A percentile compares a stretch with the other conserved stretches of the same genome.
phyloP scores from a whole-genome alignment of 37 sponge, comb jelly and placozoan genomes.

The Diacarnus erythraeanus region DNA sequence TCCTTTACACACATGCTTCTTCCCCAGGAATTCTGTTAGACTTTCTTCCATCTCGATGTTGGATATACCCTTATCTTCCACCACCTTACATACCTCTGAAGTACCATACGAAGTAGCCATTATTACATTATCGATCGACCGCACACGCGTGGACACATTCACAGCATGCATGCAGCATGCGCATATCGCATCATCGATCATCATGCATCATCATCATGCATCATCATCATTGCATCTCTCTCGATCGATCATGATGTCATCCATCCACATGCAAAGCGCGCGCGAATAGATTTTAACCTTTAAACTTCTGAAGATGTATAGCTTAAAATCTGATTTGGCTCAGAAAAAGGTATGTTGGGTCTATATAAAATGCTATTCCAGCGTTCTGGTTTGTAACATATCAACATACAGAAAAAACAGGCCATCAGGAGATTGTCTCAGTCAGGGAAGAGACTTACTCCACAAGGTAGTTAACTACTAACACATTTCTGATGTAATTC shows the following conservation, averaged over 20 bases:
- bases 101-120: too few species aligned
- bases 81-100: neutral
- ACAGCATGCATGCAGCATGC: neutral
- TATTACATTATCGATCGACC: too few species aligned
- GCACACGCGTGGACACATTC: too few species aligned
- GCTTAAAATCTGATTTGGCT: slow-evolving; percentile 5
- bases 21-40: slow-evolving; percentile 33
- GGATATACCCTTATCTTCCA: slow-evolving; percentile 16
- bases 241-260: too few species aligned
- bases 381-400: neutral
- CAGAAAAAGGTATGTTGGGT: slow-evolving; percentile 19
- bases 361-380: neutral
- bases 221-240: too few species aligned
- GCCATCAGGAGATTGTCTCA: slow-evolving; percentile 47
- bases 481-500: neutral
- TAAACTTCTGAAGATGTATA: neutral
- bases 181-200: too few species aligned
- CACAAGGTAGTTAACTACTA: neutral
- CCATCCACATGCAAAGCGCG: neutral
- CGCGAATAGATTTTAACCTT: neutral
- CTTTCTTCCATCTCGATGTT: slow-evolving; percentile 4
- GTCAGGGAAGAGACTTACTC: neutral
- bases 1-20: slow-evolving; percentile 8
- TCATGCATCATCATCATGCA: too few species aligned
- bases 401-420: slow-evolving; percentile 31